Base-by-base conservation (phyloP, 1,140 invertebrate species). In the Limonius californicus region DNA sequence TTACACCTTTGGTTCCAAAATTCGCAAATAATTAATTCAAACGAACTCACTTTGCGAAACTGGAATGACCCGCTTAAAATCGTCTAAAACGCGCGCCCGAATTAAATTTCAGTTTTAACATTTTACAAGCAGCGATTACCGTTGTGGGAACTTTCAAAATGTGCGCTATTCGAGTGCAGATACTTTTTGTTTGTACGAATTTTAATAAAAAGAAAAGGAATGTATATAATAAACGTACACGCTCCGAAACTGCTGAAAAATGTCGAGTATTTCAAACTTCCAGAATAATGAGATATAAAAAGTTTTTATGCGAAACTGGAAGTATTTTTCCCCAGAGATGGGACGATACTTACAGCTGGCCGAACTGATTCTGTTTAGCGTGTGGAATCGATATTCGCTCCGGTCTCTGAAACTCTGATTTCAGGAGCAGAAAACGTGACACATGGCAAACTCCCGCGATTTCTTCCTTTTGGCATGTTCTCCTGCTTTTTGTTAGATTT, bases 211-310 rank as follows among this genome's bases (percentile, higher is more conserved):
- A 14, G n/a, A 14, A 9, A 14, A 39, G n/a, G 35, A 39, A 39
- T 39, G 35, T 39, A 39, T 39, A 39, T 14, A 39, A 14, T 14
- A 39, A 39, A 39, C 35, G 35, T 39, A 14, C 35, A 39, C 20
- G 43, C 27, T 59, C 19, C 23, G 45, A 16, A 21, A 45, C 45
- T 59, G 21, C 21, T 59, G 18, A 59, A 59, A 59, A 59, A 59
- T 45, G 23, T 20, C 39, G 47, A 61, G 45, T 54, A 59, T 61
- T 61, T 61, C 19, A 35, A 61, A 61, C 47, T 61, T 61, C 45
- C 27, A 35, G 35, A 61, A 61, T 61, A 61, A 61, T 61, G 47
- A 61, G 59, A 61, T 61, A 19, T 54, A 61, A 61, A 54, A 61
- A 61, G 59, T 61, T 61, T 61, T 54, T 14, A 61, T 61, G 50